Conservation (phyloP, 2,888 invertebrate species). For the Papilio demoleus region DNA sequence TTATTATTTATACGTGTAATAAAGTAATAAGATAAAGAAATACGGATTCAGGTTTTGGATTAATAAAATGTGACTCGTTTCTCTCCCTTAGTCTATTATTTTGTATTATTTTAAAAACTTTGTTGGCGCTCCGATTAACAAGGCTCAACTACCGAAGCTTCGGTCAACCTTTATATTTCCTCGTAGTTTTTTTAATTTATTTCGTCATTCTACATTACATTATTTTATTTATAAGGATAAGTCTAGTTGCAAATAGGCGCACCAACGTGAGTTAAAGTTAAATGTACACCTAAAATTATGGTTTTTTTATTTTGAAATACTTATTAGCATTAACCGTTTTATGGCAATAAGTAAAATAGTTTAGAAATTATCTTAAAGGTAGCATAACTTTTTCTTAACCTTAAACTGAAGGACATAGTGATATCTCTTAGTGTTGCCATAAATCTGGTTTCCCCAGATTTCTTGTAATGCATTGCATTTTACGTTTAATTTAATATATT, state of each 20-base stretch:
- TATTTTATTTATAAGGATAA: not conserved
- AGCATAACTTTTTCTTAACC: slow-evolving; percentile 16
- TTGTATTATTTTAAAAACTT: too few relatives aligned
- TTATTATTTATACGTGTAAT: not conserved
- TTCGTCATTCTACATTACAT: not conserved
- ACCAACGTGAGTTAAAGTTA: not conserved
- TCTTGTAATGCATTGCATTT: not conserved
- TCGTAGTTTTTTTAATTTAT: not conserved
- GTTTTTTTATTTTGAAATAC: not conserved
- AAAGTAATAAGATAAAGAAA: not conserved
- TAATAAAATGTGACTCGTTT: too few relatives aligned
- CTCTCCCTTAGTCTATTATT: too few relatives aligned
- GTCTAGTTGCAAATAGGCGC: not conserved
- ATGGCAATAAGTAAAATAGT: not conserved
- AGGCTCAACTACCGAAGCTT: not conserved
- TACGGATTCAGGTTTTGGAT: too few relatives aligned
- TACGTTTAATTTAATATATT: not conserved
- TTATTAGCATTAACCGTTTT: not conserved
- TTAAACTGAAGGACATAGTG: slow-evolving; percentile 24
- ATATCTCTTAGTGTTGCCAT: slow-evolving; percentile 30
- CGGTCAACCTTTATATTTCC: not conserved
- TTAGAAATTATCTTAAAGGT: slow-evolving; percentile 14
- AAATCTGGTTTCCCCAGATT: not conserved
- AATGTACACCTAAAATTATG: not conserved
- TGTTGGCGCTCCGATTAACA: not conserved